Evolutionary conservation across 2,888 invertebrate species (phyloP).

Genomic region (Melieria crassipennis): DNA sequence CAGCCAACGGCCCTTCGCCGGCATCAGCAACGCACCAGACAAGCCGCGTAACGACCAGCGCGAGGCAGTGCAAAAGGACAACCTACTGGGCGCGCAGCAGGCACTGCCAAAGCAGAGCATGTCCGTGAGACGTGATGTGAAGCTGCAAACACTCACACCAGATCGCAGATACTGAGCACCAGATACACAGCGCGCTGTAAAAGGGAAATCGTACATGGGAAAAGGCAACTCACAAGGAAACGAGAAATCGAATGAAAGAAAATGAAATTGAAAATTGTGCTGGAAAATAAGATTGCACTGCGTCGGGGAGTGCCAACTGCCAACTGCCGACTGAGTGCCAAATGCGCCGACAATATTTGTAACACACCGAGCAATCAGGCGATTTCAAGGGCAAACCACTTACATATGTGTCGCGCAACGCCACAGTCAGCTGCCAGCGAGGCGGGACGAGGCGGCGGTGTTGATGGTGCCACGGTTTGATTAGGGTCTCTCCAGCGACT

Average conservation of each 20-base stretch:
- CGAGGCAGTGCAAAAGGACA: slow-evolving; percentile 26
- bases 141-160: slow-evolving; percentile 7
- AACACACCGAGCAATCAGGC: background rate
- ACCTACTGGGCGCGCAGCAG: slow-evolving; percentile 30
- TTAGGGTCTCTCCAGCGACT: no score
- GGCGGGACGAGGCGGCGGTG: no score
- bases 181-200: background rate
- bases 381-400: slow-evolving; percentile 32
- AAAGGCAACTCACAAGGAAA: background rate
- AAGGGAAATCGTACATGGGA: no score
- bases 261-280: slow-evolving; percentile 4
- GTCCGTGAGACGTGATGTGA: slow-evolving; percentile 12
- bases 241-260: background rate
- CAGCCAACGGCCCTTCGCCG: background rate
- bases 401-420: background rate
- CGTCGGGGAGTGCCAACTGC: no score
- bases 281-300: background rate
- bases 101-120: slow-evolving; percentile 3
- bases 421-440: background rate
- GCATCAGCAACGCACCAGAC: background rate
- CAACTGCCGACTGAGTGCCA: no score
- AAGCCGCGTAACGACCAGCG: background rate
- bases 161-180: background rate
- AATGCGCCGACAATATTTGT: no score
- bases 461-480: no score